phyloP scores from a whole-genome alignment of 2,113 vertebrate species.

The Lutjanus erythropterus region DNA sequence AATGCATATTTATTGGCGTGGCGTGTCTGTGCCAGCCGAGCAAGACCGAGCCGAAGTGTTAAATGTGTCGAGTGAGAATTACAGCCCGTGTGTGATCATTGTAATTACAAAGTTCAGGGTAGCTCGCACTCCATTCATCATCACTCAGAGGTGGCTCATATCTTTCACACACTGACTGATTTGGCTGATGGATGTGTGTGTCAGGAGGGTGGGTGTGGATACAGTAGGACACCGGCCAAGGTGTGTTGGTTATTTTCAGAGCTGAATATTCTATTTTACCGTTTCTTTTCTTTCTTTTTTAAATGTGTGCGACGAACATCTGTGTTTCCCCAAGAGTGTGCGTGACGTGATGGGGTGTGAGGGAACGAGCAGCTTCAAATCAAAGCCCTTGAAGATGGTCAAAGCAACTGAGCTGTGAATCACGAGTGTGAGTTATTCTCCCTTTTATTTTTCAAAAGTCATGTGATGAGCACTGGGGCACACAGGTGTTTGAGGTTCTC shows the following conservation, averaged over 20 bases:
- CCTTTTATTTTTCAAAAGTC: slow-evolving; percentile 20
- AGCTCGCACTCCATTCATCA: slow-evolving; percentile 65
- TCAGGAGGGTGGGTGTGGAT: slow-evolving; percentile 32
- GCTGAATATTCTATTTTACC: slow-evolving; percentile 4
- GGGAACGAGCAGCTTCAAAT: slow-evolving; percentile 14
- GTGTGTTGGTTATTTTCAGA: slow-evolving; percentile 27
- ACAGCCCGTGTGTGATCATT: slow-evolving; percentile 69
- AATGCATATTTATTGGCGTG: slow-evolving; percentile 76
- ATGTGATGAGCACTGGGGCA: slow-evolving; percentile 33
- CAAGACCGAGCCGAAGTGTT: slow-evolving; percentile 59
- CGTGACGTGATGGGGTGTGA: slow-evolving; percentile 12
- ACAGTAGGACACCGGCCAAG: not conserved
- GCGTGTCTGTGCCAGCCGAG: slow-evolving; percentile 76
- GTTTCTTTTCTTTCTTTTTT: not conserved
- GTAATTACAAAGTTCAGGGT: slow-evolving; percentile 73
- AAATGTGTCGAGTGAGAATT: slow-evolving; percentile 72
- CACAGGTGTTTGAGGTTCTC: slow-evolving; percentile 67
- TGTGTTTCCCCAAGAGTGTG: slow-evolving; percentile 17
- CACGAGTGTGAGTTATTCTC: slow-evolving; percentile 43
- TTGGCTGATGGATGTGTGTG: slow-evolving; percentile 48
- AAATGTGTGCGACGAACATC: not conserved
- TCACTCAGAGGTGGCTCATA: slow-evolving; percentile 50
- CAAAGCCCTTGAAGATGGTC: slow-evolving; percentile 9
- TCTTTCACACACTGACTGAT: slow-evolving; percentile 50
- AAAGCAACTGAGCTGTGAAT: slow-evolving; percentile 46